Base-by-base conservation (phyloP, 2,113 vertebrate species). In the Notechis scutatus region DNA sequence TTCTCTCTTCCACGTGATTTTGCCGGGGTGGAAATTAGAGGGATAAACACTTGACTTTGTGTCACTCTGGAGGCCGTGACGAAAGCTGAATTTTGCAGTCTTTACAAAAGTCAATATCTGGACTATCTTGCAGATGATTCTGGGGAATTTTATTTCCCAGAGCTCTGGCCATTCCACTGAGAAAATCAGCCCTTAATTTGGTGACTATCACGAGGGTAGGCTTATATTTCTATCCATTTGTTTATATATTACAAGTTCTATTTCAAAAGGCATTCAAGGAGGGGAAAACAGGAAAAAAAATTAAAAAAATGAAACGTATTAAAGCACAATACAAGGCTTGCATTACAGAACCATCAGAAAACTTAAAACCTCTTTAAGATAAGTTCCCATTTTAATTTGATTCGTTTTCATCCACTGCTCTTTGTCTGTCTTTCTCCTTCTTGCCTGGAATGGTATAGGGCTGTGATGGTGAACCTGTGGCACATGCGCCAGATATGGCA, bases 1-100 rank as follows among this genome's bases (percentile, higher is more conserved):
- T 97, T 97, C 97, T 95, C 89, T 95, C 94, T 92, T 95, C 95
- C 93, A 89, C 85, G 93, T 94, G 95, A 94, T 95, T 96, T 95
- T 88, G 94, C 93, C 92, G 91, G 90, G 94, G 92, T 94, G 96
- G 96, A 91, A 96, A 94, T 97, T 96, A 97, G 96, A 97, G 96
- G 93, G 92, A 20, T 64, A 87, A 69, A 94, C 91, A 91, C 26
- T 90, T 61, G 74, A 39, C 15, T 2, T 29, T 1, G 12, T 91
- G 50, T 86, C 23, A 9, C 69, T 39, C n/a, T 4, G 39, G 5
- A 52, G 86, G n/a, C 9, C 1, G 0, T 45, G 21, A 45, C 74
- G 52, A 23, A 23, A 3, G 47, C 34, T 50, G 3, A 50, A n/a
- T 90, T 85, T 81, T 34, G 11, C 20, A 59, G 39, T 85, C 15